Percentiles rank a stretch among this genome's conserved stretches.
Conservation (phyloP, 37 sponge, comb jelly and placozoan genomes). For the Hexactinellida sp. region DNA sequence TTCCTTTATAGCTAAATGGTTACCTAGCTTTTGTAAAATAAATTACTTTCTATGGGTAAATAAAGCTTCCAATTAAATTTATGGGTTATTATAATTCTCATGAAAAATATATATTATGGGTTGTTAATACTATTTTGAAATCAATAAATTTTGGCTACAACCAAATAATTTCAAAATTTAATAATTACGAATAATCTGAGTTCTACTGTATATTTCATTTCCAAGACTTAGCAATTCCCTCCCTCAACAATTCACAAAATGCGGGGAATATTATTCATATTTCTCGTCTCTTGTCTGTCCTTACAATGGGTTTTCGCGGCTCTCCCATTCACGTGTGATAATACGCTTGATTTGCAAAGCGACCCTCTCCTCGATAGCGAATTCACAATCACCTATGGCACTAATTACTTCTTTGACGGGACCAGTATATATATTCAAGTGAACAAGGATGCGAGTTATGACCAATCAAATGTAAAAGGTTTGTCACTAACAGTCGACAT, state of each 20-base stretch:
- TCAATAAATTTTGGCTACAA: too few relatives aligned
- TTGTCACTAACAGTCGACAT: too few relatives aligned
- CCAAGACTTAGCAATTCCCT: not conserved
- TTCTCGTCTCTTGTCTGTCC: not conserved
- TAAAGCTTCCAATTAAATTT: too few relatives aligned
- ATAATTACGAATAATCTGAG: too few relatives aligned
- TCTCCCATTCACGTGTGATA: not conserved
- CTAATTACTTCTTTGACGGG: not conserved
- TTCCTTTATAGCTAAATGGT: too few relatives aligned
- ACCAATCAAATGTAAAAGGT: not conserved
- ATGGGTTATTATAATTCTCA: too few relatives aligned
- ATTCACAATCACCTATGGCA: not conserved
- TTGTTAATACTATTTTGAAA: too few relatives aligned
- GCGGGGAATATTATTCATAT: not conserved
- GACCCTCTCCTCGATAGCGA: not conserved
- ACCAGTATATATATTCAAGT: not conserved
- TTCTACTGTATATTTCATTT: too few relatives aligned
- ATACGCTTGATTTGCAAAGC: not conserved
- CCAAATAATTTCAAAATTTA: too few relatives aligned
- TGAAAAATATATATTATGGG: too few relatives aligned
- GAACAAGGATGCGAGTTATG: not conserved
- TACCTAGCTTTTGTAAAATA: too few relatives aligned
- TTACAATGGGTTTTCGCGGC: not conserved
- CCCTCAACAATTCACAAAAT: not conserved
- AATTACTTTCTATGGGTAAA: too few relatives aligned